Conservation (phyloP, 2,113 vertebrate species). For the Dunckerocampus dactyliophorus region DNA sequence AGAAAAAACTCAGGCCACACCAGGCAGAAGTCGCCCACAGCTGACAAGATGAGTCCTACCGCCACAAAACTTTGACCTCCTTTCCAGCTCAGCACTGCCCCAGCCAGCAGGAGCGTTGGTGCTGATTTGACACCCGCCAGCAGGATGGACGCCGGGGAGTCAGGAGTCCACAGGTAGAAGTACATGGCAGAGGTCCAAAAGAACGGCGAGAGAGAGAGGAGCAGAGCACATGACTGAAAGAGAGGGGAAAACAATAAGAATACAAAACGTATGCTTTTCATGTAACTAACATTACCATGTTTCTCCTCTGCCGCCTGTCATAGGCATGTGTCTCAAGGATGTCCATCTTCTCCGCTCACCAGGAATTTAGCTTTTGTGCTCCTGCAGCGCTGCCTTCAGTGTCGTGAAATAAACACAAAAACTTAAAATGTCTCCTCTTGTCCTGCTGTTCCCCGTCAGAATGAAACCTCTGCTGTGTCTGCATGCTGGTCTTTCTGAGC, state of each 20-base stretch:
- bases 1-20: conserved; percentile 80
- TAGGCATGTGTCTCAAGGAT: conserved; percentile 74
- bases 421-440: neutral
- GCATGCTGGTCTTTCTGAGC: conserved; percentile 11
- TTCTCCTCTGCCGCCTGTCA: conserved; percentile 68
- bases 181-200: conserved; percentile 58
- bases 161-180: conserved; percentile 74
- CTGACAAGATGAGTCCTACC: conserved; percentile 74
- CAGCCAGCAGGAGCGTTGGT: conserved; percentile 68
- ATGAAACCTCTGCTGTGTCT: conserved; percentile 18
- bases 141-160: conserved; percentile 48
- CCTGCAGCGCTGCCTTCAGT: neutral
- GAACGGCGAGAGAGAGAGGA: conserved; percentile 71
- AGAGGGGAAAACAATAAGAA: neutral
- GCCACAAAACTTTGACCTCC: conserved; percentile 59
- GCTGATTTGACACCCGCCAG: conserved; percentile 73
- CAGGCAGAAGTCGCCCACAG: conserved; percentile 77
- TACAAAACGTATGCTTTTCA: no score
- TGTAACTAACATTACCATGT: conserved; percentile 52
- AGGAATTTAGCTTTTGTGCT: neutral
- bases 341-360: conserved; percentile 64
- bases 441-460: neutral
- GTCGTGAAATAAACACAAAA: neutral
- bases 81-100: conserved; percentile 65
- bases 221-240: conserved; percentile 64